Conservation (phyloP, 2,888 invertebrate genomes). For the Sepiola atlantica region DNA sequence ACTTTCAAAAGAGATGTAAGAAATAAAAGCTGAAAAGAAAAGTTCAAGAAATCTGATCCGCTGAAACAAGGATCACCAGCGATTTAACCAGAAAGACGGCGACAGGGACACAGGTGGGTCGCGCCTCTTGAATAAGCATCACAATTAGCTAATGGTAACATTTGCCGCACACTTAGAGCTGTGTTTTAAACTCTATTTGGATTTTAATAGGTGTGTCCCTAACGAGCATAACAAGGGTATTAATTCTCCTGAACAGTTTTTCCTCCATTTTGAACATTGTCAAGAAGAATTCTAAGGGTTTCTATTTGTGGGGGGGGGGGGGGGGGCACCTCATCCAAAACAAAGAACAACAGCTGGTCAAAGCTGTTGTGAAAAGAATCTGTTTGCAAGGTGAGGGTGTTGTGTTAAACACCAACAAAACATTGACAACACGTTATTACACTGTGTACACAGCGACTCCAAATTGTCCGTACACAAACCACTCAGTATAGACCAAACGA, state of each 20-base stretch:
- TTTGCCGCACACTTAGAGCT: neutral
- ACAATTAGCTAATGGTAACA: slow-evolving; percentile 32
- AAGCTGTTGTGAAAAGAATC: neutral
- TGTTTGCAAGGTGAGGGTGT: neutral
- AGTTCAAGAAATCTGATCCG: neutral
- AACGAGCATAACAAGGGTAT: slow-evolving; percentile 32
- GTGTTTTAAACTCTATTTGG: neutral
- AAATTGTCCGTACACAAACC: slow-evolving; percentile 15
- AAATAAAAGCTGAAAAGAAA: neutral
- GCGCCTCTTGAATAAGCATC: neutral
- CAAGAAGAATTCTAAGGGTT: neutral
- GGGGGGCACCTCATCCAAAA: neutral
- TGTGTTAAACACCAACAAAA: neutral
- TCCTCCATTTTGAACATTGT: neutral
- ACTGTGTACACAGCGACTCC: neutral
- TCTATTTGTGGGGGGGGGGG: neutral
- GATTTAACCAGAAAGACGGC: neutral
- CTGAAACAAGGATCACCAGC: neutral
- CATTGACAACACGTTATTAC: slow-evolving; percentile 32
- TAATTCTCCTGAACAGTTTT: neutral
- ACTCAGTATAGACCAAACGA: neutral
- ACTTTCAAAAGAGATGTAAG: neutral
- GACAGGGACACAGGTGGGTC: neutral
- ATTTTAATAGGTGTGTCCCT: neutral
- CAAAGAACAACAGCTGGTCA: neutral